Conservation (phyloP, 2,888 invertebrate genomes). For the Leucophenga maculata region DNA sequence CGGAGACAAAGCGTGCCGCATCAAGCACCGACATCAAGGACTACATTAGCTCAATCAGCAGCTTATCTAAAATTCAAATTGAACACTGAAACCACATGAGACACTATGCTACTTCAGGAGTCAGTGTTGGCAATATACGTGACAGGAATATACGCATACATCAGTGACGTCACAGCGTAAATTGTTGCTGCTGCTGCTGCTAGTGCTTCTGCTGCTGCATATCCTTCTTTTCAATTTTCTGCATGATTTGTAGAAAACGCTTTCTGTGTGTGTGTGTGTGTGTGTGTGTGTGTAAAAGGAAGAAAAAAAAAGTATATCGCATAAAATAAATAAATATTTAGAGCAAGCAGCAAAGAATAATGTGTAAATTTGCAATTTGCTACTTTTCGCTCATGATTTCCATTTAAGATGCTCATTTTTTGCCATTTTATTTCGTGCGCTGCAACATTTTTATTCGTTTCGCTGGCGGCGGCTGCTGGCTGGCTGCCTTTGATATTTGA, state of each 20-base stretch:
- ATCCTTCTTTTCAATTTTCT: conserved; percentile 42
- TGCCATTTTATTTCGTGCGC: background rate
- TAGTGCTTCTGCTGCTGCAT: too few relatives aligned
- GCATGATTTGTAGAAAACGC: conserved; percentile 51
- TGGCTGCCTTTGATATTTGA: background rate
- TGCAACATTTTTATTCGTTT: background rate
- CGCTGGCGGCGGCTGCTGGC: background rate
- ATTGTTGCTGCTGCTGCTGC: too few relatives aligned
- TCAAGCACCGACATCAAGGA: too few relatives aligned
- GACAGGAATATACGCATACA: too few relatives aligned
- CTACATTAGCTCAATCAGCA: too few relatives aligned
- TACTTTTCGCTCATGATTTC: background rate
- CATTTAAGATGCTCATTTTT: conserved; percentile 9
- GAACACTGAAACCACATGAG: too few relatives aligned
- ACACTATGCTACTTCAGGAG: too few relatives aligned
- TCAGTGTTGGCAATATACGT: too few relatives aligned
- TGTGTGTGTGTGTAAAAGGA: background rate
- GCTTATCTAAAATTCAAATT: too few relatives aligned
- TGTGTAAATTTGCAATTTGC: conserved; percentile 6
- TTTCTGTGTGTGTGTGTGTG: too few relatives aligned
- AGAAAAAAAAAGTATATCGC: conserved; percentile 4
- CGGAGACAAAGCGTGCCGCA: too few relatives aligned
- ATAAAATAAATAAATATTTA: background rate
- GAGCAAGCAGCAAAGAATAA: background rate
- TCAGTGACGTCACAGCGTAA: too few relatives aligned